These are phyloP conservation scores for Euglossa dilemma DNA, from an alignment of 1,140 invertebrate genomes.

Conservation along the genomic window DNA sequence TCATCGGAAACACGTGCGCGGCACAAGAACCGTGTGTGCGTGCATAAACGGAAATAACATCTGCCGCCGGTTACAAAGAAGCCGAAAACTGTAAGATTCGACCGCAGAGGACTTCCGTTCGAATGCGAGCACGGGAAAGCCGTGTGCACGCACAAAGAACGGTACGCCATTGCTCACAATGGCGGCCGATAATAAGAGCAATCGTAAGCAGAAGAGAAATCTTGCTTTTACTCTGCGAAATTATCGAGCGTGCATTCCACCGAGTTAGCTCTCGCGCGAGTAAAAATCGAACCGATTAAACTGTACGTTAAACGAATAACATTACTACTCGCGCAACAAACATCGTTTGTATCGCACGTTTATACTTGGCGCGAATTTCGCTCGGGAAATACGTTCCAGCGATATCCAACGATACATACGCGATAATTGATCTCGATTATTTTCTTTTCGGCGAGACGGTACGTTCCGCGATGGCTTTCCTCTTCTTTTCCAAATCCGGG, in stretches of 20 bases:
- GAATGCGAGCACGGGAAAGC: neutral
- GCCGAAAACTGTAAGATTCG: conserved; percentile 55
- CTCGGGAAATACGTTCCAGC: no score
- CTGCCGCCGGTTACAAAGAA: conserved; percentile 54
- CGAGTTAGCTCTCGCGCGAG: neutral
- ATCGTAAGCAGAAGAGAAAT: conserved; percentile 42
- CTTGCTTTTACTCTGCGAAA: conserved; percentile 33
- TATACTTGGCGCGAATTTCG: neutral
- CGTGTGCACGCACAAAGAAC: neutral
- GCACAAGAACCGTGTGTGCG: conserved; percentile 28
- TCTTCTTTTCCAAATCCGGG: neutral
- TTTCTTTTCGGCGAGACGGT: no score
- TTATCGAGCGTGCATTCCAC: conserved; percentile 4
- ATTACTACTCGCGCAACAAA: neutral
- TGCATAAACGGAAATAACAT: conserved; percentile 65
- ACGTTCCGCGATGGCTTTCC: neutral
- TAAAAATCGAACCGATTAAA: no score
- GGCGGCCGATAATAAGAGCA: conserved; percentile 20
- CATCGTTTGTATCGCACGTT: neutral
- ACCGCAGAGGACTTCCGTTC: conserved; percentile 44
- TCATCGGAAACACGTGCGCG: conserved; percentile 55
- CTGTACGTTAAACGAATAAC: neutral
- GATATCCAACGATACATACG: no score
- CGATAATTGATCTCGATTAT: no score
- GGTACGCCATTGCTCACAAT: neutral